Percentiles rank a stretch among this genome's conserved stretches.
phyloP scores from a whole-genome alignment of 2,888 invertebrate species.

The Cheilosia soror region DNA sequence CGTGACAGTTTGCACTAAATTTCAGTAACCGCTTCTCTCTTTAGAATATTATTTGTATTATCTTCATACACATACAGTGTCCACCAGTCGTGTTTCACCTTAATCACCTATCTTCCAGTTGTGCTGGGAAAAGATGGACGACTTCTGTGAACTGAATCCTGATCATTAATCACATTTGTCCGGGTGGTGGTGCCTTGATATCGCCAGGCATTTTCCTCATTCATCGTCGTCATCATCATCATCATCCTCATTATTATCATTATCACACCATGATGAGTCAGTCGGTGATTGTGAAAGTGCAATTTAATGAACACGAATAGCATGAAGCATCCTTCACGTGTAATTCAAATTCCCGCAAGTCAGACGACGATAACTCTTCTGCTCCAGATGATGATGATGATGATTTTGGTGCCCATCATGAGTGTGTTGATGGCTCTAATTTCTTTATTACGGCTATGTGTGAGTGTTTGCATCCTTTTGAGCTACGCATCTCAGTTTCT shows the following conservation, averaged over 20 bases:
- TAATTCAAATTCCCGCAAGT: slow-evolving; percentile 43
- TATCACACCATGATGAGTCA: slow-evolving; percentile 22
- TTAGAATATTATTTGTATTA: slow-evolving; percentile 31
- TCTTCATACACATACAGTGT: slow-evolving; percentile 26
- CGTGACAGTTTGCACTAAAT: slow-evolving; percentile 58
- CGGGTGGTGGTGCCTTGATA: slow-evolving; percentile 16
- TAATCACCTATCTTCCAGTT: slow-evolving; percentile 63
- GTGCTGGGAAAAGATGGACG: slow-evolving; percentile 48
- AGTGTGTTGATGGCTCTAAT: slow-evolving; percentile 57
- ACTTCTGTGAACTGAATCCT: slow-evolving; percentile 49
- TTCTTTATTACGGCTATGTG: slow-evolving; percentile 41
- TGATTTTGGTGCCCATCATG: slow-evolving; percentile 44
- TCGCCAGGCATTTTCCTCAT: slow-evolving; percentile 14
- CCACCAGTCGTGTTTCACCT: slow-evolving; percentile 50
- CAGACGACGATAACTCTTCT: not conserved
- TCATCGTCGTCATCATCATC: slow-evolving; percentile 33
- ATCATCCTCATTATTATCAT: slow-evolving; percentile 40
- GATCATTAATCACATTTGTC: slow-evolving; percentile 64
- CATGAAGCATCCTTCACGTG: slow-evolving; percentile 56
- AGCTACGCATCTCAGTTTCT: slow-evolving; percentile 51
- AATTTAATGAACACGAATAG: slow-evolving; percentile 60
- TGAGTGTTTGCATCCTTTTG: slow-evolving; percentile 42
- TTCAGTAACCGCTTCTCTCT: slow-evolving; percentile 41
- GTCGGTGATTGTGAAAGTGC: slow-evolving; percentile 20
- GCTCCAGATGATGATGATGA: not conserved